phyloP scores from a whole-genome alignment of 2,888 invertebrate genomes.

The Spilosoma lubricipeda region DNA sequence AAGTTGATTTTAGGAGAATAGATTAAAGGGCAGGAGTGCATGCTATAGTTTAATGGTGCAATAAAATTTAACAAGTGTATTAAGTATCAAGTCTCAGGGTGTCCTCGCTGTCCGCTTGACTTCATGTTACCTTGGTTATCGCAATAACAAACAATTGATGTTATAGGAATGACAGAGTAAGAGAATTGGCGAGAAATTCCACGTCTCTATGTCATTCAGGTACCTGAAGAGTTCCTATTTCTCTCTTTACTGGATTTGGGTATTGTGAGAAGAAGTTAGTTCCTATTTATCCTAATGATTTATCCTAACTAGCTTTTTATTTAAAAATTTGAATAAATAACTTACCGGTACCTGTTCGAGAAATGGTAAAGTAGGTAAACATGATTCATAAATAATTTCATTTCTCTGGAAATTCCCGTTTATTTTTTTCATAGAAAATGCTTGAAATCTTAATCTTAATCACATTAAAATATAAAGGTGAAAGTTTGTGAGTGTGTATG shows the following conservation, averaged over 20 bases:
- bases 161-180: too few species aligned
- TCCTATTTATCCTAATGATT: not conserved
- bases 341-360: not conserved
- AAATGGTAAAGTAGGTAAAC: too few species aligned
- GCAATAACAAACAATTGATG: not conserved
- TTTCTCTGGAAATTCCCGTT: too few species aligned
- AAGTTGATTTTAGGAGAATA: slow-evolving; percentile 24
- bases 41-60: slow-evolving; percentile 56
- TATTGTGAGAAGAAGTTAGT: not conserved
- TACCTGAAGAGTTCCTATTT: not conserved
- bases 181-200: not conserved
- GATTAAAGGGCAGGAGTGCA: slow-evolving; percentile 23
- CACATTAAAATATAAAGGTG: too few species aligned
- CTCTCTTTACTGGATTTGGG: too few species aligned
- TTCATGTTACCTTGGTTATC: slow-evolving; percentile 18
- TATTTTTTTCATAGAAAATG: not conserved
- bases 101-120: slow-evolving; percentile 21
- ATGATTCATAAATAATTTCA: not conserved
- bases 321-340: too few species aligned
- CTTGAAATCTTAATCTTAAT: not conserved
- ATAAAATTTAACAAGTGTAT: slow-evolving; percentile 62
- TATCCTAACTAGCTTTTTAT: not conserved
- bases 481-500: too few species aligned
- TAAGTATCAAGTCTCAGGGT: slow-evolving; percentile 50
- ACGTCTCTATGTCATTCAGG: too few species aligned